phyloP scores from a whole-genome alignment of 92 coral and sea anemone species.

The Palythoa grandis region DNA sequence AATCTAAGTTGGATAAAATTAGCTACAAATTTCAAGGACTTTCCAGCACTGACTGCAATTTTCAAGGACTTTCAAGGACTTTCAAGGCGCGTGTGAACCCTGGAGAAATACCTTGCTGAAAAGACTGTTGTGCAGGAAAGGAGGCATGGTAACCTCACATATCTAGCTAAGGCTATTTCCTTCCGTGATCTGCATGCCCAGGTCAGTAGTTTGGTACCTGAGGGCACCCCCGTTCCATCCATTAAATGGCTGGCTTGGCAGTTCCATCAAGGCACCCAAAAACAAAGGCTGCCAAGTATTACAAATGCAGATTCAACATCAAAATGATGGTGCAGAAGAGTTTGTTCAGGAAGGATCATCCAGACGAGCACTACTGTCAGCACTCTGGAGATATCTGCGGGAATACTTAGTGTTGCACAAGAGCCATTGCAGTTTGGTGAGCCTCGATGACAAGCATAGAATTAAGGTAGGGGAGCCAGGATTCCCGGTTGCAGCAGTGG shows the following conservation, averaged over 20 bases:
- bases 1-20: too few species aligned
- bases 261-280: slow-evolving; percentile 39
- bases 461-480: slow-evolving; percentile 60
- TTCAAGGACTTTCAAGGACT: too few species aligned
- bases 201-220: slow-evolving; percentile 41
- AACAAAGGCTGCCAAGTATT: slow-evolving; percentile 32
- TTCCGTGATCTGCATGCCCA: slow-evolving; percentile 41
- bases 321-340: slow-evolving; percentile 51
- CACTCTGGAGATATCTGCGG: slow-evolving; percentile 42
- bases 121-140: slow-evolving; percentile 21
- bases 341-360: slow-evolving; percentile 17
- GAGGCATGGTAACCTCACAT: slow-evolving; percentile 34
- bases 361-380: slow-evolving; percentile 47
- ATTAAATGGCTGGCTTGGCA: slow-evolving; percentile 45
- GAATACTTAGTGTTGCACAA: slow-evolving; percentile 21
- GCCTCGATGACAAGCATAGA: slow-evolving; percentile 59
- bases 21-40: too few species aligned
- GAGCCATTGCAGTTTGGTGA: background rate
- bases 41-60: too few species aligned
- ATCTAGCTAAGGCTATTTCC: slow-evolving; percentile 35
- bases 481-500: slow-evolving; percentile 51
- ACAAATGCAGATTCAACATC: slow-evolving; percentile 21
- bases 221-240: slow-evolving; percentile 46
- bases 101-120: background rate
- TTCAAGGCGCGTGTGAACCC: too few species aligned